Base-by-base conservation (phyloP, 1,140 invertebrate species). In the Lasaia peninsularis region DNA sequence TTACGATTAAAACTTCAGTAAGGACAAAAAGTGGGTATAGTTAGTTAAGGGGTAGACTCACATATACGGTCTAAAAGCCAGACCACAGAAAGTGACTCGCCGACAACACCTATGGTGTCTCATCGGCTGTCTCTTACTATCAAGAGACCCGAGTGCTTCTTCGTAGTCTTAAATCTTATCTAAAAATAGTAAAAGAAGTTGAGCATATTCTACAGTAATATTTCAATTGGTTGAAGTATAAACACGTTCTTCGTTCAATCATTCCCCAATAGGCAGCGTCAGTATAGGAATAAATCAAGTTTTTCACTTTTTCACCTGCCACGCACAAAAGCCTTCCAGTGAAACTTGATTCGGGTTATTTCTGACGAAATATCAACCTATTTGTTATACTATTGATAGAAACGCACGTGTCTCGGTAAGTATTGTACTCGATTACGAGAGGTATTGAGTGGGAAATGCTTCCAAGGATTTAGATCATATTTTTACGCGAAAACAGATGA, bases 281-380 rank as follows among this genome's bases (percentile, higher is more conserved):
- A 79, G 76, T 70, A 72, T 67, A 75, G 77, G 80, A 84, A 88
- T 88, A 88, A 88, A 88, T 88, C 86, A 88, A 74, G 75, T 71
- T 68, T 77, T 77, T 78, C 83, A 86, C 86, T 88, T 88, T 88
- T 88, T 88, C 86, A 88, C 86, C 86, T 88, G 86, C 83, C 86
- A 88, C 80, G 79, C 80, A 86, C 86, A 88, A 88, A 86, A 81
- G 83, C 82, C 75, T 84, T 85, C 80, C 73, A 80, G 74, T 83
- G 80, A 86, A 88, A 88, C 83, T 86, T 88, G 86, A 88, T 88
- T 86, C 82, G 80, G 80, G 81, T 88, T 86, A 86, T 86, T 88
- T 86, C 83, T 86, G 83, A 83, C 80, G 80, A 81, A 88, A 88
- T 88, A 86, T 85, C 78, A 86, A 80, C 76, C 83, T 85, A 88